A percentile compares a stretch with the other conserved stretches of the same genome.
Evolutionary conservation across 2,113 vertebrate species (phyloP).

Genomic region (Procavia capensis): DNA sequence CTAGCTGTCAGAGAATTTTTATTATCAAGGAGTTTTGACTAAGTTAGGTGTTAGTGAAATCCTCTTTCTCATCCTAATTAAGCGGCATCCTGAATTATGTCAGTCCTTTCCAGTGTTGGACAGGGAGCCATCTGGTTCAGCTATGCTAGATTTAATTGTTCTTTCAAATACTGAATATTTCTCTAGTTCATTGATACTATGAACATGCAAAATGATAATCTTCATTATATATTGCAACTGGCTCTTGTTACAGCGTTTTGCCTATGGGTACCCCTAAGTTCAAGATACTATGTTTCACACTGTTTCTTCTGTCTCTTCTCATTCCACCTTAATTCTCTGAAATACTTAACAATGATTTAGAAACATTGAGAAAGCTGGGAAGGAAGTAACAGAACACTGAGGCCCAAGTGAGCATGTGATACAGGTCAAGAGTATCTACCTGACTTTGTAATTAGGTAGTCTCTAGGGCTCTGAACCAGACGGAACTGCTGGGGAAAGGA

Average conservation of each 20-base stretch:
- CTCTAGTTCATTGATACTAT: background rate
- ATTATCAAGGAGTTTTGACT: background rate
- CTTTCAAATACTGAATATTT: background rate
- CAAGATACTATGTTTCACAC: background rate
- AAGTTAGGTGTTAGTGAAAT: background rate
- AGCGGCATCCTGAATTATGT: background rate
- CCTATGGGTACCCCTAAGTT: background rate
- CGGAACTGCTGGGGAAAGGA: background rate
- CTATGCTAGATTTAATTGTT: background rate
- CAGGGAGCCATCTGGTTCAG: background rate
- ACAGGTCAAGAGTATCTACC: background rate
- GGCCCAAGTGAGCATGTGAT: background rate
- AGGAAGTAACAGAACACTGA: background rate
- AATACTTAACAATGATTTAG: background rate
- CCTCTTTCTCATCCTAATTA: background rate
- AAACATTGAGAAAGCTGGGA: background rate
- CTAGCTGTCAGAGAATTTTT: background rate
- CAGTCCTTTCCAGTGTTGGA: background rate
- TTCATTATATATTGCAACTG: background rate
- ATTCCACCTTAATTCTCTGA: background rate
- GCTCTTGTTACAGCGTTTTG: background rate
- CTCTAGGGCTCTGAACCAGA: background rate
- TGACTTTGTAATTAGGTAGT: background rate
- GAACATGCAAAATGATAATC: background rate
- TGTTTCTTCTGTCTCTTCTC: background rate